Base-by-base conservation (phyloP, 2,113 vertebrate genomes). In the Nymphicus hollandicus region DNA sequence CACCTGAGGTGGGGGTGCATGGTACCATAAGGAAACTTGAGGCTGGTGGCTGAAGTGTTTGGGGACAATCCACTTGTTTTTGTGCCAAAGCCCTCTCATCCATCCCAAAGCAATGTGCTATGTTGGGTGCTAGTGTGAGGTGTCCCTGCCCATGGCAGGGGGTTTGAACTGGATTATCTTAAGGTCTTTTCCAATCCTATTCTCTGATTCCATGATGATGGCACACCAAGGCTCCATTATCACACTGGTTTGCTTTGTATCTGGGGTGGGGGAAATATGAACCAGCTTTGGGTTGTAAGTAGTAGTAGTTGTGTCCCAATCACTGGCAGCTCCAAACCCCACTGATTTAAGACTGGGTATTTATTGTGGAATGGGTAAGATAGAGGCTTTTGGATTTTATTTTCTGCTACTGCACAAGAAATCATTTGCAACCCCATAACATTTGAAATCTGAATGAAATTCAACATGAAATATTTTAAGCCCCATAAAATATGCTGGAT, bases 21-120 rank as follows among this genome's bases (percentile, higher is more conserved):
- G 2, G 35, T 2, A 47, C 31, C 41, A 17, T 0, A 1, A 28
- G 28, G 52, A 31, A 25, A 5, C 2, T 16, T 0, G 0, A 33
- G 33, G 47, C 41, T 74, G 52, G 25, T 10, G 47, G 65, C 65
- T 25, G 47, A 20, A 17, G 47, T 0, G 33, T 33, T 2, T 19
- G 76, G 29, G 79, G 49, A 61, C 63, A 49, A 25, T 35, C 22
- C 8, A 14, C 1, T 2, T 7, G 15, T 35, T 68, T 16, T 27
- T 70, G 47, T 33, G 76, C 35, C 7, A 6, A 68, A 41, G 8
- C 6, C 28, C 37, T 46, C 13, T 8, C 18, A 18, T 9, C 29
- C 20, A 69, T 3, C 23, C 35, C 58, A 46, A 33, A 19, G 39
- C 50, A 37, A 5, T 6, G 27, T 31, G 25, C 18, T 35, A 6